Evolutionary conservation across 64 coral and sea anemone species (phyloP), one percentile per base, ranked within the genome.

Genomic region (Stylophora pistillata): DNA sequence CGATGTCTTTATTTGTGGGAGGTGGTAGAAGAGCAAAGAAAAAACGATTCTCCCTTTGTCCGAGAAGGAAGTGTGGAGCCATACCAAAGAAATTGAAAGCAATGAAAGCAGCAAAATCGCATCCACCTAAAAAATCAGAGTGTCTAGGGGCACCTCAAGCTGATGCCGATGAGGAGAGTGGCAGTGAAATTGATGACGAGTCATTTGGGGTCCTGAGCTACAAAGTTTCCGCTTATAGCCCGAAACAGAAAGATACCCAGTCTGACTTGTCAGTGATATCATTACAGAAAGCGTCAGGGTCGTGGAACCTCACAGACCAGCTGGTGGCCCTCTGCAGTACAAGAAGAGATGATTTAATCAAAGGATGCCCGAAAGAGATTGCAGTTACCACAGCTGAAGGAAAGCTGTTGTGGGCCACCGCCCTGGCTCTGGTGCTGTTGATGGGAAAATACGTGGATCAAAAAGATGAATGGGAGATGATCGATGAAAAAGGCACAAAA

Each of bases 401-500:
- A 26, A 79, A 77, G 34, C 18, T 57, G 18, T 7, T 94, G 16
- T 94, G 92, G 92, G 92, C 92, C 61, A 94, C 92, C 53, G 92
- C 87, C 65, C 84, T 94, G 56, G 92, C 92, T 58, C 86, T 94
- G 54, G 87, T 87, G 14, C 76, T 78, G 37, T 58, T 94, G 53
- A 55, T 78, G 75, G 56, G 87, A 9, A 94, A 86, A 79, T 94
- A 78, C 32, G 26, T n/a, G n/a, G 30, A 47, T 30, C 58, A 90
- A 34, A 94, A 86, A 23, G 55, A 85, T 66, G 92, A 93, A 69
- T 93, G 91, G 91, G 85, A 93, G 74, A 88, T 93, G 77, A 78
- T 93, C 25, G 78, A 30, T 52, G 76, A 52, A 20, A 92, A 92
- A 76, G 91, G 91, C 10, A 78, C 31, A 58, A 91, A 76, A 27